A percentile compares a stretch with the other conserved stretches of the same genome.
phyloP scores from a whole-genome alignment of 2,113 vertebrate species.

The Tringa solitaria region DNA sequence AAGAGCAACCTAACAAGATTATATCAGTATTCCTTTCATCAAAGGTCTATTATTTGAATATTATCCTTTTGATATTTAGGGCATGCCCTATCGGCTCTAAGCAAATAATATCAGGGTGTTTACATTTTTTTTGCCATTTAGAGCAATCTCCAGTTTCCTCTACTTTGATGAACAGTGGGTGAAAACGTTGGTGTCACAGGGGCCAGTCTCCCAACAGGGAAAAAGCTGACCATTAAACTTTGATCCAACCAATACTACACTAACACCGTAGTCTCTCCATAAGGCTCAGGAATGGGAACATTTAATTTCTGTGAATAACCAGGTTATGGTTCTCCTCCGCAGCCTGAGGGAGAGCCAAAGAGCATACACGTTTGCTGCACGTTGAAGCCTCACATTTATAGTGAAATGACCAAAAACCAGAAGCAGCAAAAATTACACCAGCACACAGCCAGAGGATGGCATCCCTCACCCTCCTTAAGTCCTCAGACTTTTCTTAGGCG shows the following conservation, averaged over 20 bases:
- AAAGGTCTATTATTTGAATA: neutral
- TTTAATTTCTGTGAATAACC: neutral
- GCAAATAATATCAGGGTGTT: neutral
- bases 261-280: accelerated
- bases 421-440: neutral
- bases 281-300: accelerated
- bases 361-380: neutral
- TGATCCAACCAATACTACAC: accelerated
- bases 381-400: accelerated
- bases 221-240: neutral
- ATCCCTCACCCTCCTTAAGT: accelerated
- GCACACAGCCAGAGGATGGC: accelerated
- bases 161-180: no score
- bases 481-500: neutral
- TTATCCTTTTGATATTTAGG: neutral
- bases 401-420: neutral
- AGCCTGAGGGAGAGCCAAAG: neutral
- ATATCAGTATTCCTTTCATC: neutral
- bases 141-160: neutral
- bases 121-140: neutral
- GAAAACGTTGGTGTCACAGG: neutral
- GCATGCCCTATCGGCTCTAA: neutral
- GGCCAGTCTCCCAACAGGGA: neutral
- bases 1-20: neutral
- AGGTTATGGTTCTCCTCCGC: neutral